Percentiles rank a stretch among this genome's conserved stretches.
Conservation (phyloP, 1,140 invertebrate genomes). For the Trachymyrmex cornetzi region DNA sequence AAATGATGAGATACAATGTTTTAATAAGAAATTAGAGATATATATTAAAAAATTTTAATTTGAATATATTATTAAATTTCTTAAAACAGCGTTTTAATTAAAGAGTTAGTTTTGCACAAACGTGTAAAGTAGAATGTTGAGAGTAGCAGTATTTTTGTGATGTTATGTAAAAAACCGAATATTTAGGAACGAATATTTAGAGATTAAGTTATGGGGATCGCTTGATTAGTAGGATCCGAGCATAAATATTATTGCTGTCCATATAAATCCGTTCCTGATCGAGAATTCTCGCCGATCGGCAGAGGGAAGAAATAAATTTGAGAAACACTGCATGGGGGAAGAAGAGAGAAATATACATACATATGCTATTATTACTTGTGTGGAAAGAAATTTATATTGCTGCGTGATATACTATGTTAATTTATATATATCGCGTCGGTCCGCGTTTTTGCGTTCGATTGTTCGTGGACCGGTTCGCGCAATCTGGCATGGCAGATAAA, state of each 20-base stretch:
- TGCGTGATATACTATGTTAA: constrained; percentile 65
- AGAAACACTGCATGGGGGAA: constrained; percentile 81
- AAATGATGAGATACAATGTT: neutral
- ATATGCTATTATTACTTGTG: constrained; percentile 40
- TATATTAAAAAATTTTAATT: neutral
- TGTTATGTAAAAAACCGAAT: neutral
- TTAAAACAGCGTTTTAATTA: neutral
- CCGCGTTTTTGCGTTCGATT: constrained; percentile 63
- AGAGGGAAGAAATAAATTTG: constrained; percentile 67
- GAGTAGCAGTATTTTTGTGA: constrained; percentile 20
- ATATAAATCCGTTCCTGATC: constrained; percentile 28
- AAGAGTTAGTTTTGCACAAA: neutral
- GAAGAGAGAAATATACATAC: constrained; percentile 64
- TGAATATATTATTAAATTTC: neutral
- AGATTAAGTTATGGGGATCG: neutral
- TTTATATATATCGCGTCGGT: constrained; percentile 58
- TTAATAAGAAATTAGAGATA: neutral
- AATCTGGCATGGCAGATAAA: constrained; percentile 24
- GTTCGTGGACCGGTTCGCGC: constrained; percentile 47
- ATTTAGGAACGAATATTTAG: neutral
- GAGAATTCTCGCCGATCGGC: constrained; percentile 26
- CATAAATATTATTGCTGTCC: neutral
- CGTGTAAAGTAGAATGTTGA: neutral
- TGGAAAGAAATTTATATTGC: constrained; percentile 55
- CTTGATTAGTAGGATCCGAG: neutral